phyloP scores from a whole-genome alignment of 2,113 vertebrate genomes.

The Galbula dea region DNA sequence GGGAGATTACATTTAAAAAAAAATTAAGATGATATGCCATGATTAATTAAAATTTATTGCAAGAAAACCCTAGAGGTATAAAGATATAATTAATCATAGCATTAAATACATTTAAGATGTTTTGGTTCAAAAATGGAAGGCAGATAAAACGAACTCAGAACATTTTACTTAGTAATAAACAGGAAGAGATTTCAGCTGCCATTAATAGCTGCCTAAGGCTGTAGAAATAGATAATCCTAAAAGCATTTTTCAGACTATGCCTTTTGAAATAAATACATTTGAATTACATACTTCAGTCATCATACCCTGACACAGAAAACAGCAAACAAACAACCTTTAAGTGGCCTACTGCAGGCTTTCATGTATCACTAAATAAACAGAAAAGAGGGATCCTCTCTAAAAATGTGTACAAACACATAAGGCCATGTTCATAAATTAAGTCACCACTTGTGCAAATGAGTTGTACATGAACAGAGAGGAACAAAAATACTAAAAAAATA shows the following conservation, averaged over 20 bases:
- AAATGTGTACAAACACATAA: background rate
- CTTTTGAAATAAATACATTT: background rate
- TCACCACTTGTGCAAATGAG: background rate
- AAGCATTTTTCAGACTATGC: background rate
- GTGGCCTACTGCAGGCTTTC: background rate
- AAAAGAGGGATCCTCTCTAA: background rate
- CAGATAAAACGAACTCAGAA: background rate
- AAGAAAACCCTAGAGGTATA: background rate
- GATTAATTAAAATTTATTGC: background rate
- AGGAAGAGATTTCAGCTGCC: slow-evolving; percentile 21
- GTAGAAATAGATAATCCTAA: background rate
- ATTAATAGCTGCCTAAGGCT: background rate
- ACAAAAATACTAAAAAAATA: background rate
- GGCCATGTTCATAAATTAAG: background rate
- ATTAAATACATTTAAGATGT: background rate
- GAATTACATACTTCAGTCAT: background rate
- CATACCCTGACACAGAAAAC: background rate
- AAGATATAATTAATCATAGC: background rate
- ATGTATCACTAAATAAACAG: background rate
- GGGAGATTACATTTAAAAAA: background rate
- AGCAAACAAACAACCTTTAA: background rate
- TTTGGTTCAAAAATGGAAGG: background rate
- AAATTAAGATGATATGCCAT: background rate
- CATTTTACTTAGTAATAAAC: slow-evolving; percentile 1
- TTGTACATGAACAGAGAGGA: background rate